These are phyloP conservation scores for Fratercula arctica DNA, from an alignment of 2,797 vertebrate species.

Conservation along the genomic window DNA sequence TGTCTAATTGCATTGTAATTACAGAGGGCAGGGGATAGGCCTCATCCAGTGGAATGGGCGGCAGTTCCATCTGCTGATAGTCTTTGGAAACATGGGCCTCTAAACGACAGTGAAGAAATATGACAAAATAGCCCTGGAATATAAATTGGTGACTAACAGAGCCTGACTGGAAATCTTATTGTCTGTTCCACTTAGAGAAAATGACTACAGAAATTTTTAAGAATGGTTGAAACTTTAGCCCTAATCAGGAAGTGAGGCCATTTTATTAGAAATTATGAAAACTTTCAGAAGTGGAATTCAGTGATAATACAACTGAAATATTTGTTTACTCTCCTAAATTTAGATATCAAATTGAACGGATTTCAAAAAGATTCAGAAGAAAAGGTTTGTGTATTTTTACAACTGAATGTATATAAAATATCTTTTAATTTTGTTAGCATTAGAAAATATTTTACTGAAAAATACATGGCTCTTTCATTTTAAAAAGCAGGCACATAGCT, in stretches of 20 bases:
- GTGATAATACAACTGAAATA: neutral
- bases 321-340: constrained; percentile 37
- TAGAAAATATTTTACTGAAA: neutral
- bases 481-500: neutral
- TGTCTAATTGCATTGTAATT: neutral
- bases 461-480: neutral
- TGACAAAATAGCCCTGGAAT: neutral
- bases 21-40: neutral
- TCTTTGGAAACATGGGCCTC: neutral
- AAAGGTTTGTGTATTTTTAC: constrained; percentile 62
- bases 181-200: neutral
- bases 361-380: constrained; percentile 30
- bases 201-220: neutral
- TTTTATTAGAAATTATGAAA: neutral
- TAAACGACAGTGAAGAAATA: neutral
- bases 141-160: neutral
- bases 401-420: neutral
- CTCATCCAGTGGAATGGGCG: neutral
- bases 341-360: constrained; percentile 39
- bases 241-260: neutral
- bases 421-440: neutral
- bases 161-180: neutral
- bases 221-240: neutral
- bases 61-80: neutral
- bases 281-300: neutral